Evolutionary conservation across 2,797 vertebrate species (phyloP).

Genomic region (Thamnophis elegans): DNA sequence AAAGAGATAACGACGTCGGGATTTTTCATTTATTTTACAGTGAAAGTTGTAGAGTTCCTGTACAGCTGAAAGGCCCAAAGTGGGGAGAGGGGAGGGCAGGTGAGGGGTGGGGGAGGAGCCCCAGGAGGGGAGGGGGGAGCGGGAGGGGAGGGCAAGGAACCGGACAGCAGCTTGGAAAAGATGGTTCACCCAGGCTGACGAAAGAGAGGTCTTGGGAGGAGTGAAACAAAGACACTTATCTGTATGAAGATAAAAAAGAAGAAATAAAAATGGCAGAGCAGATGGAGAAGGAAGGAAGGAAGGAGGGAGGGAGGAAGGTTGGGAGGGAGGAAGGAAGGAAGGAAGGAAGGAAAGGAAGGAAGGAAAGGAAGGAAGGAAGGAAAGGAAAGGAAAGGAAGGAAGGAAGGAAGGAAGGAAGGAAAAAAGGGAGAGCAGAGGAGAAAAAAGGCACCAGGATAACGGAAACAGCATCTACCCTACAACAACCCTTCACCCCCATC

Average conservation of each 20-base stretch:
- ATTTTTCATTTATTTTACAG: conserved; percentile 91
- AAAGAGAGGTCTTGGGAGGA: conserved; percentile 82
- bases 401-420: too few relatives aligned
- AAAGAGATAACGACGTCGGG: conserved; percentile 68
- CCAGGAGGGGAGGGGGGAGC: conserved; percentile 47
- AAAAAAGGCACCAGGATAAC: neutral
- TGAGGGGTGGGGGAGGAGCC: conserved; percentile 69
- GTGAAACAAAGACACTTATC: conserved; percentile 93
- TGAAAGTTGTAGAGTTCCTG: conserved; percentile 81
- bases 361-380: conserved; percentile 10
- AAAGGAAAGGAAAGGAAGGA: neutral
- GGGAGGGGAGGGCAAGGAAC: conserved; percentile 67
- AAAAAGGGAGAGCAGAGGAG: neutral
- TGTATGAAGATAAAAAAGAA: conserved; percentile 79
- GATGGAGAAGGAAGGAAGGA: conserved; percentile 61
- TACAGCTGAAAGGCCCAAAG: conserved; percentile 76
- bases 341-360: neutral
- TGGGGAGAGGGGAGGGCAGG: conserved; percentile 70
- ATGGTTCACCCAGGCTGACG: conserved; percentile 79
- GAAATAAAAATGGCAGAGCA: conserved; percentile 63
- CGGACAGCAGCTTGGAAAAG: conserved; percentile 79
- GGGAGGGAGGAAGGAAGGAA: too few relatives aligned
- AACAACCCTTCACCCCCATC: neutral
- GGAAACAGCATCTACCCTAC: neutral
- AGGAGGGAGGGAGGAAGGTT: conserved; percentile 48